phyloP scores from a whole-genome alignment of 2,797 vertebrate genomes.

The Bradypodion ventrale region DNA sequence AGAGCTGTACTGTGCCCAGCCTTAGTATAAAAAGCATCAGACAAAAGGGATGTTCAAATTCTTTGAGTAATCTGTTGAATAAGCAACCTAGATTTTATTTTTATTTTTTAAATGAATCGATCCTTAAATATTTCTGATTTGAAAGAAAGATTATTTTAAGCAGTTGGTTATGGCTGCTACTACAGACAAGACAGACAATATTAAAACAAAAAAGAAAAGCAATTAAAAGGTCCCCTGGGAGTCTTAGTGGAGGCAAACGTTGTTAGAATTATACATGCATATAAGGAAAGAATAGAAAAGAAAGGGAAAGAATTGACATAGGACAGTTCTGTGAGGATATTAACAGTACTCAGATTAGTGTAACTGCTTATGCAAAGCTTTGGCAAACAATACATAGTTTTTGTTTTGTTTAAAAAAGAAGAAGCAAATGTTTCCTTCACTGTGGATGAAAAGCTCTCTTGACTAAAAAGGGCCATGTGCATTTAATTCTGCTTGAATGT shows the following conservation, averaged over 20 bases:
- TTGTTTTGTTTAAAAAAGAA: neutral
- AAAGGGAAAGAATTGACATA: neutral
- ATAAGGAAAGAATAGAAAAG: neutral
- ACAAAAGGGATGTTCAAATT: no score
- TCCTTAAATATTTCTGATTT: neutral
- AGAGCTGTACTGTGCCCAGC: no score
- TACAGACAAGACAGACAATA: neutral
- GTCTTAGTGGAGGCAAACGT: neutral
- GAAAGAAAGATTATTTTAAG: neutral
- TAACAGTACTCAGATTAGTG: neutral
- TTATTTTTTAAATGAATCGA: neutral
- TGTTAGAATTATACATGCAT: no score
- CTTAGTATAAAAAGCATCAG: no score
- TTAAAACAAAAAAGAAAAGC: neutral
- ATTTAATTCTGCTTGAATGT: slow-evolving; percentile 27
- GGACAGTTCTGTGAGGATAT: neutral
- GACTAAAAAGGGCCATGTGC: slow-evolving; percentile 33
- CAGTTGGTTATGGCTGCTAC: neutral
- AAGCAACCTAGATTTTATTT: neutral
- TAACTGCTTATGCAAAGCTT: neutral
- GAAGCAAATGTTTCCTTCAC: neutral
- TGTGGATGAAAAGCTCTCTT: neutral
- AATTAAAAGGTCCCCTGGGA: neutral
- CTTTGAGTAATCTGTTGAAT: neutral
- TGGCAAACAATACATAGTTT: neutral